Evolutionary conservation across 2,888 invertebrate species (phyloP).

Genomic region (Amblyjoppa proteus): DNA sequence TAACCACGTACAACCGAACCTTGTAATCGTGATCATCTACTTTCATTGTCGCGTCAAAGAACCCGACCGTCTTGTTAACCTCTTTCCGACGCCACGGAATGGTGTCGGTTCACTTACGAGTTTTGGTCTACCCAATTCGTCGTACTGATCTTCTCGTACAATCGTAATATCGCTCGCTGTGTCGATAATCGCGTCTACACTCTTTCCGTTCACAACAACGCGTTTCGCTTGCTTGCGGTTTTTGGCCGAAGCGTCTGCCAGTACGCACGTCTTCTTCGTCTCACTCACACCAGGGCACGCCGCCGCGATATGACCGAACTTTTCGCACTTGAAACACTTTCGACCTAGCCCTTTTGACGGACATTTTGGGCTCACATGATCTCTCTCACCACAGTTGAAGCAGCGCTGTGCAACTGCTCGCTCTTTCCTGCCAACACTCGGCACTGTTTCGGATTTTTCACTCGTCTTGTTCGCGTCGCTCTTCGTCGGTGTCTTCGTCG

Average conservation of each 20-base stretch:
- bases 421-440: too few relatives aligned
- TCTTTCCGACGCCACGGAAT: too few relatives aligned
- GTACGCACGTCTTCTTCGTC: constrained; percentile 23
- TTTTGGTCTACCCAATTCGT: constrained; percentile 42
- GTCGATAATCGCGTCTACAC: constrained; percentile 35
- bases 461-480: too few relatives aligned
- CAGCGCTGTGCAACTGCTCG: too few relatives aligned
- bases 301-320: constrained; percentile 29
- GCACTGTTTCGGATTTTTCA: too few relatives aligned
- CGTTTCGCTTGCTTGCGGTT: too few relatives aligned
- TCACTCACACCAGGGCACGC: constrained; percentile 23
- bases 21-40: constrained; percentile 8
- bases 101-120: constrained; percentile 35
- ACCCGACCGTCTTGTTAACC: too few relatives aligned
- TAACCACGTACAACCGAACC: too few relatives aligned
- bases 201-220: too few relatives aligned
- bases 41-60: not conserved
- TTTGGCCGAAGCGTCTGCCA: constrained; percentile 2
- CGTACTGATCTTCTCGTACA: constrained; percentile 50
- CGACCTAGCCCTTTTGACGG: constrained; percentile 22
- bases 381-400: too few relatives aligned
- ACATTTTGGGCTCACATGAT: too few relatives aligned
- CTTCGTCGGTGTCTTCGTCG: too few relatives aligned
- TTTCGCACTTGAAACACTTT: constrained; percentile 39
- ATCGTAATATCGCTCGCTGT: constrained; percentile 64